Evolutionary conservation across 2,888 invertebrate genomes (phyloP), one percentile per base, ranked within the genome.

Genomic region (Brachypterus glaber): DNA sequence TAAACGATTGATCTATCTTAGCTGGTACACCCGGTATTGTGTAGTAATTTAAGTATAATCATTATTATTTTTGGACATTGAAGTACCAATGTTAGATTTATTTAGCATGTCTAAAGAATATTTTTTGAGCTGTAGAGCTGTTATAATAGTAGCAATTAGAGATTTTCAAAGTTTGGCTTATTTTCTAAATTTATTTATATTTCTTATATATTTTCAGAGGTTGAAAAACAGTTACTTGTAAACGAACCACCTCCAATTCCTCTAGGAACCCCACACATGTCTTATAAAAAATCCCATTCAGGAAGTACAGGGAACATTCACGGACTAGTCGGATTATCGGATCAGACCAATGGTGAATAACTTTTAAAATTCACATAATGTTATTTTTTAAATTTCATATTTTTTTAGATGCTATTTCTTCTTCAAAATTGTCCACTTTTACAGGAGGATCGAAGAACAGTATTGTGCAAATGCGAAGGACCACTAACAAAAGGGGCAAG

Each of bases 141-240:
- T n/a, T n/a, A n/a, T n/a, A n/a, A n/a, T n/a, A n/a, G n/a, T n/a
- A n/a, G n/a, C n/a, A n/a, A n/a, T n/a, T n/a, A n/a, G n/a, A n/a
- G n/a, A n/a, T n/a, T n/a, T n/a, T n/a, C n/a, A n/a, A n/a, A n/a
- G n/a, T n/a, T n/a, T n/a, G n/a, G n/a, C n/a, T n/a, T n/a, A n/a
- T n/a, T n/a, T n/a, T n/a, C 7, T 12, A 11, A 18, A 31, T 32
- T 14, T 4, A 18, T 21, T 25, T 25, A 14, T 4, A 37, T n/a
- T n/a, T n/a, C n/a, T n/a, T 31, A 30, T 39, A 33, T 38, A 50
- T 46, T 69, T 69, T 52, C 75, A 90, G 92, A 92, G 71, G 92
- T 93, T 53, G 92, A 92, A 72, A 91, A 90, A 67, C 91, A 92
- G 67, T 72, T 92, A 51, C 89, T 88, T 67, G 79, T 77, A 47